Evolutionary conservation across 1,140 invertebrate genomes (phyloP), one percentile per base, ranked within the genome.

Genomic region (Cherax destructor): DNA sequence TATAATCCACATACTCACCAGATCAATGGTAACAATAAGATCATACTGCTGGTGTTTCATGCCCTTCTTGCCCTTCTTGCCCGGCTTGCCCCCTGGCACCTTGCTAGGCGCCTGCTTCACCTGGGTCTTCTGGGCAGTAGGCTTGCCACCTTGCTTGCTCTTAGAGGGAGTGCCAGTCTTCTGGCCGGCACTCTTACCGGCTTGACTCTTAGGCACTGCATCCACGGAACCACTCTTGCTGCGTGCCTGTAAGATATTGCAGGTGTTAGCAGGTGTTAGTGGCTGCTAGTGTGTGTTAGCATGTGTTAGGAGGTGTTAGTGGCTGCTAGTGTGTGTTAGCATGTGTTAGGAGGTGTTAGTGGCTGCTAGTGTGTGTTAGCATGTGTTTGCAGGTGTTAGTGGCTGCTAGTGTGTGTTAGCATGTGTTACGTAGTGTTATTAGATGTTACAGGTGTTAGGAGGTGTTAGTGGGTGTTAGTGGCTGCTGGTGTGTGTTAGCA

Each of bases 1-100:
- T 41, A 41, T 41, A 41, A 41, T 41, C 0, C 30, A 74, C 21
- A 41, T 88, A 95, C 96, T 97, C 93, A 97, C 97, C 95, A 98
- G 94, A 94, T 97, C 96, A 92, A 98, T 97, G 87, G 96, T 97
- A 89, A 97, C 97, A 91, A 97, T 96, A 56, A 97, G 95, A 93
- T 98, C 97, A 93, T 97, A 97, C 93, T 97, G 97, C 93, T 97
- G 97, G 93, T 97, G 96, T 93, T 97, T 96, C 93, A 97, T 96
- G 10, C 97, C 97, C 94, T 97, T 97, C 94, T 97, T 97, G 93
- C 96, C 95, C 93, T 96, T 96, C 94, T 97, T 97, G 50, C 93
- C 59, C 94, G 94, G 86, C 72, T 93, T 80, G 94, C 94, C 61
- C 56, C 56, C 56, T 1, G 78, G 87, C 30, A 61, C 87, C 86